phyloP scores from a whole-genome alignment of 2,113 vertebrate genomes.

The Mirounga angustirostris region DNA sequence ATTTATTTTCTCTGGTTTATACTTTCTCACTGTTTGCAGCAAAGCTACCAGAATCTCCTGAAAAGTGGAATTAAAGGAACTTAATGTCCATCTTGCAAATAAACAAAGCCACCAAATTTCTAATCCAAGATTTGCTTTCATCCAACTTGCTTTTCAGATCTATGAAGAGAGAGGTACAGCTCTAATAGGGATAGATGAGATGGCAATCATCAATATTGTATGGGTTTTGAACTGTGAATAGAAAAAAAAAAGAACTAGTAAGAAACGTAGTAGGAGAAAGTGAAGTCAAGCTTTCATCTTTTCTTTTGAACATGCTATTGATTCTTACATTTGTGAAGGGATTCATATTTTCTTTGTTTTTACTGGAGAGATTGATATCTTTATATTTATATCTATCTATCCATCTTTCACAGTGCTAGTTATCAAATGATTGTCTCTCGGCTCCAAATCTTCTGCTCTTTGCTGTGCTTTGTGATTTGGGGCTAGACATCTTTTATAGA shows the following conservation, averaged over 20 bases:
- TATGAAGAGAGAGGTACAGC: background rate
- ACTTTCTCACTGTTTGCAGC: conserved; percentile 26
- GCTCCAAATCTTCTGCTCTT: background rate
- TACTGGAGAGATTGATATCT: background rate
- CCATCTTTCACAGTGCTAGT: background rate
- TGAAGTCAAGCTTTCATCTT: background rate
- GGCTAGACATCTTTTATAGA: background rate
- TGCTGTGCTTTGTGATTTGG: background rate
- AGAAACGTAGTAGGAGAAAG: conserved; percentile 31
- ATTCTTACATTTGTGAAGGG: conserved; percentile 17
- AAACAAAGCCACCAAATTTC: conserved; percentile 29
- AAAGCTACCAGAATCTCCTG: conserved; percentile 36
- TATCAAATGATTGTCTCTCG: background rate
- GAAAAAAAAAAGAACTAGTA: conserved; percentile 3
- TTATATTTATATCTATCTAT: background rate
- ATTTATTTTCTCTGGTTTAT: conserved; percentile 61
- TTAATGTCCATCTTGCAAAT: conserved; percentile 4
- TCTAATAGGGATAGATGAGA: background rate
- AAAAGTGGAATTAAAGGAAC: conserved; percentile 53
- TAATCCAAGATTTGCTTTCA: conserved; percentile 39
- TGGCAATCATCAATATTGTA: background rate
- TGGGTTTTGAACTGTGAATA: conserved; percentile 17
- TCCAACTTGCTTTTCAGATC: conserved; percentile 5
- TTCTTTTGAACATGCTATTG: background rate
- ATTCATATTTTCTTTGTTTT: conserved; percentile 52